Conservation (phyloP, 2,888 invertebrate genomes). For the Scelioninae gen. 2 region DNA sequence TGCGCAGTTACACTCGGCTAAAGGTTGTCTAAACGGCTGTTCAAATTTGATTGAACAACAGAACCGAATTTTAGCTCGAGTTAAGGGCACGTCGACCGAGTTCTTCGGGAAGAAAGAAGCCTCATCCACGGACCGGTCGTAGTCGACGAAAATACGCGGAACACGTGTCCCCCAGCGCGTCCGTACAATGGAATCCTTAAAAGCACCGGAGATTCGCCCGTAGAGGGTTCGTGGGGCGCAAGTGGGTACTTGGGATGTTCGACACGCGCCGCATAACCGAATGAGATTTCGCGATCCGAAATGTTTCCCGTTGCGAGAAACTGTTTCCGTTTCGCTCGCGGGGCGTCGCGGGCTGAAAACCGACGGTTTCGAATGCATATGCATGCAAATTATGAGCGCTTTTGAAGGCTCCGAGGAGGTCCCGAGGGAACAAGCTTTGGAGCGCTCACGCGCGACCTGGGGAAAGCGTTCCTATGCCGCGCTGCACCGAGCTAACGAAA, state of each 20-base stretch:
- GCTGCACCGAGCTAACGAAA: too few species aligned
- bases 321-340: conserved; percentile 12
- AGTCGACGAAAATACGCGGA: conserved; percentile 7
- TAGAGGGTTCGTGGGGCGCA: conserved; percentile 9
- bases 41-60: too few species aligned
- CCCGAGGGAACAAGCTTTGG: conserved; percentile 1
- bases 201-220: conserved; percentile 21
- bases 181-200: conserved; percentile 15
- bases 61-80: too few species aligned
- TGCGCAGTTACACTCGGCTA: too few species aligned
- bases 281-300: conserved; percentile 41
- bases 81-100: too few species aligned
- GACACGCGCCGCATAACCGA: conserved; percentile 44
- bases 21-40: too few species aligned
- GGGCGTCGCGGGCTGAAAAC: conserved; percentile 42
- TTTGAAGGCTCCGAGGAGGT: conserved; percentile 30
- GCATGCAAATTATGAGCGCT: conserved; percentile 49
- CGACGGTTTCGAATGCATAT: conserved; percentile 45
- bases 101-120: background rate
- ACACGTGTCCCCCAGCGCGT: conserved; percentile 3
- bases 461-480: conserved; percentile 29
- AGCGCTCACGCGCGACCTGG: conserved; percentile 16
- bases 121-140: background rate
- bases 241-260: conserved; percentile 44
- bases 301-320: conserved; percentile 2